phyloP scores from a whole-genome alignment of 2,888 invertebrate species.

The Phortica magna region DNA sequence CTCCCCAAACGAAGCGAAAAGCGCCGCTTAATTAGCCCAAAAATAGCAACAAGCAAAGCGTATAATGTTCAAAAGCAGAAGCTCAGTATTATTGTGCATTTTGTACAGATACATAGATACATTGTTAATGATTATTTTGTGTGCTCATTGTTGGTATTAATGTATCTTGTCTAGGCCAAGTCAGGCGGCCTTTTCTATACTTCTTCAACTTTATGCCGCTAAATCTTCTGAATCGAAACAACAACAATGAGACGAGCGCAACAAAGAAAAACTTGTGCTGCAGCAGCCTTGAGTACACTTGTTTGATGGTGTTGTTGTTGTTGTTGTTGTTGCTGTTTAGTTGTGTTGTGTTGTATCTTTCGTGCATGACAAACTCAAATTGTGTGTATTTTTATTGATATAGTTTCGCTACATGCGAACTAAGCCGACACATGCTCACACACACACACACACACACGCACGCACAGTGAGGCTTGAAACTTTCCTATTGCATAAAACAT shows the following conservation, averaged over 20 bases:
- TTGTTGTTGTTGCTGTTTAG: not conserved
- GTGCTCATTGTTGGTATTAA: not conserved
- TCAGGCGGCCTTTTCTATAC: too few relatives aligned
- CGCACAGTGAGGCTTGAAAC: not conserved
- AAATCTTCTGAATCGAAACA: too few relatives aligned
- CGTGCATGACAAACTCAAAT: not conserved
- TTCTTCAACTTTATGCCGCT: too few relatives aligned
- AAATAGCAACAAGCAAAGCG: conserved; percentile 1
- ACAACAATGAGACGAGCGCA: too few relatives aligned
- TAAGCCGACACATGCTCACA: too few relatives aligned
- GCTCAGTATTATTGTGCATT: too few relatives aligned
- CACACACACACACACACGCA: not conserved
- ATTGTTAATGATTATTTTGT: not conserved
- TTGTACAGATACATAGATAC: not conserved
- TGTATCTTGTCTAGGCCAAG: too few relatives aligned
- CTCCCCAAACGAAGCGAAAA: not conserved
- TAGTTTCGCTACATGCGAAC: not conserved
- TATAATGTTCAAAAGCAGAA: too few relatives aligned
- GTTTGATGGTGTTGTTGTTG: not conserved
- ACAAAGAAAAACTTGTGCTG: not conserved
- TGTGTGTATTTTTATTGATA: not conserved
- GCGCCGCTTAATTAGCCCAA: not conserved
- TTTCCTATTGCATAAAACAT: conserved; percentile 8
- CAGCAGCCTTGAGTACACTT: conserved; percentile 2
- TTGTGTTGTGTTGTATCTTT: not conserved